Conservation (phyloP, 1,140 invertebrate species). For the Ectropis grisescens region DNA sequence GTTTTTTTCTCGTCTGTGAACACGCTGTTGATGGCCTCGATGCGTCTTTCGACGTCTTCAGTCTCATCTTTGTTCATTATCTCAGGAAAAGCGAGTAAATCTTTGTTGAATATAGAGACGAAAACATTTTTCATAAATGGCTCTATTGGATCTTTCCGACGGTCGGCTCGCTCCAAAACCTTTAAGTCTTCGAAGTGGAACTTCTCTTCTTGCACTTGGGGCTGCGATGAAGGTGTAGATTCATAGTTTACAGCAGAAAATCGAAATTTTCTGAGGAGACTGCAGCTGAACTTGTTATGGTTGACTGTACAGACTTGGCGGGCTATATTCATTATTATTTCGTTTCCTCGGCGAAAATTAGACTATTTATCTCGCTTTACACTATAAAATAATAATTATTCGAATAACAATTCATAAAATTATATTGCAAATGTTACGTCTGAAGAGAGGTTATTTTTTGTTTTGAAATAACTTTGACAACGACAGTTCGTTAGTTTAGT, state of each 20-base stretch:
- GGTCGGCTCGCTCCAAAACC: constrained; percentile 39
- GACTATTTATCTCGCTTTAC: too few species aligned
- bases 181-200: constrained; percentile 58
- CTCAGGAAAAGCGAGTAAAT: constrained; percentile 76
- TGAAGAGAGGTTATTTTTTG: too few species aligned
- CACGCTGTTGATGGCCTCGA: constrained; percentile 73
- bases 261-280: constrained; percentile 34
- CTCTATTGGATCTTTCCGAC: constrained; percentile 38
- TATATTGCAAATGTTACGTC: too few species aligned
- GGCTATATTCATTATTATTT: constrained; percentile 44
- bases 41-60: constrained; percentile 72
- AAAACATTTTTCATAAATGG: constrained; percentile 78
- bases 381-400: too few species aligned
- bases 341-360: too few species aligned
- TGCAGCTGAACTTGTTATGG: constrained; percentile 29
- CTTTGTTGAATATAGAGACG: constrained; percentile 71
- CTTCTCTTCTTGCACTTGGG: constrained; percentile 51
- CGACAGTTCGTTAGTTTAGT: too few species aligned
- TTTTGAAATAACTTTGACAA: too few species aligned
- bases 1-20: constrained; percentile 57
- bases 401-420: too few species aligned
- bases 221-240: constrained; percentile 29
- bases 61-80: constrained; percentile 77
- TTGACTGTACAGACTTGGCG: constrained; percentile 34
- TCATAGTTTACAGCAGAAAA: constrained; percentile 30